phyloP scores from a whole-genome alignment of 2,888 invertebrate genomes.

The Ormyrus nitidulus region DNA sequence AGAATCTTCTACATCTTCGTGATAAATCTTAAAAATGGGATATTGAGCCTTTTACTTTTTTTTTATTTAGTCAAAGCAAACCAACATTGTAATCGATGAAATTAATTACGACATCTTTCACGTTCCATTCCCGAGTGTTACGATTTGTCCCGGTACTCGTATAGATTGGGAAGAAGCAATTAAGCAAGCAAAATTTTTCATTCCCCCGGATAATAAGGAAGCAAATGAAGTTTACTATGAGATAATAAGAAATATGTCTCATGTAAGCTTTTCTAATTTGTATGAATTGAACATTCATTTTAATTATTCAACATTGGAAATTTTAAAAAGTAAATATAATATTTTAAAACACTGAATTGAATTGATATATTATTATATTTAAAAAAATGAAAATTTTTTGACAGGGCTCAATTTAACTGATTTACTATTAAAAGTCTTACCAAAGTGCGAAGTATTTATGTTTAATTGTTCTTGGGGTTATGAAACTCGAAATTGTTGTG shows the following conservation, averaged over 20 bases:
- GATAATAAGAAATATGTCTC: conserved; percentile 16
- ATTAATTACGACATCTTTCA: conserved; percentile 63
- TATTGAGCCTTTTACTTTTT: not conserved
- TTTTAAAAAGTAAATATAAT: conserved; percentile 4
- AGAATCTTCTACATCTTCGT: not conserved
- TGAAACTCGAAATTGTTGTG: conserved; percentile 16
- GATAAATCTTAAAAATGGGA: not conserved
- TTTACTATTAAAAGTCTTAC: conserved; percentile 14
- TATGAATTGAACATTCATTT: not conserved
- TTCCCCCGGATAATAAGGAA: conserved; percentile 22
- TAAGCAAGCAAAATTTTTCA: conserved; percentile 44
- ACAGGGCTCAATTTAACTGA: conserved; percentile 35
- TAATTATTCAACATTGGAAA: not conserved
- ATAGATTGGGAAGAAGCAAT: conserved; percentile 64
- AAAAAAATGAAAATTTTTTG: not conserved
- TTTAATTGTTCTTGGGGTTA: conserved; percentile 29
- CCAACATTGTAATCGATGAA: conserved; percentile 64
- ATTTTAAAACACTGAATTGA: not conserved
- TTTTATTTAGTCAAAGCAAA: conserved; percentile 57
- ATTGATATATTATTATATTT: not conserved
- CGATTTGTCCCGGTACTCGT: conserved; percentile 65
- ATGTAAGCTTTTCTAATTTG: not conserved
- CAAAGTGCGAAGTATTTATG: conserved; percentile 16
- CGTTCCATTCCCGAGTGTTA: conserved; percentile 67
- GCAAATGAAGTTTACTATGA: not conserved